These are phyloP conservation scores for Morus bassanus DNA, from an alignment of 2,797 vertebrate genomes.

Conservation along the genomic window DNA sequence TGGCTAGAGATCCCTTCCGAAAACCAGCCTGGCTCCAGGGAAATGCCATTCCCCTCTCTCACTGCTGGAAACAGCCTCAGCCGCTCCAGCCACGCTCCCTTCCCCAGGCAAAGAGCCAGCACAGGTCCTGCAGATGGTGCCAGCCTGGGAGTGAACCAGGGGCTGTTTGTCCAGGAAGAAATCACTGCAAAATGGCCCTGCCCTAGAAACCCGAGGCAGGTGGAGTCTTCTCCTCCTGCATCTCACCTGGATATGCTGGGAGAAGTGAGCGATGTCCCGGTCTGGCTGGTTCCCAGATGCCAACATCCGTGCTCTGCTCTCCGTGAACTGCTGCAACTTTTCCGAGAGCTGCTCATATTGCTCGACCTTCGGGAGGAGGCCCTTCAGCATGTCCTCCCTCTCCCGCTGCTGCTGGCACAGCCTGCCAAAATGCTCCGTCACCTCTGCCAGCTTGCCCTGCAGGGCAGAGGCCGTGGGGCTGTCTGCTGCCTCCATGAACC, in stretches of 20 bases:
- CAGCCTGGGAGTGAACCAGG: neutral
- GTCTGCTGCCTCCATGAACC: slow-evolving; percentile 85
- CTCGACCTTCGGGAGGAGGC: slow-evolving; percentile 86
- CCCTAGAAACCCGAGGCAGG: fast-evolving
- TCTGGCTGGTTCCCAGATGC: slow-evolving; percentile 88
- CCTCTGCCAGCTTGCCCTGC: slow-evolving; percentile 81
- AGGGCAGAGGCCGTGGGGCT: slow-evolving; percentile 81
- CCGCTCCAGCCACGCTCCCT: fast-evolving
- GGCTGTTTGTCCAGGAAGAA: neutral
- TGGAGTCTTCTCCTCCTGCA: neutral
- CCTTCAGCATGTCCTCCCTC: slow-evolving; percentile 83
- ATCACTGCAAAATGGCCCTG: neutral
- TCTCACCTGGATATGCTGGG: slow-evolving; percentile 89
- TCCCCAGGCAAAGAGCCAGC: neutral
- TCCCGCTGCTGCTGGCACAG: slow-evolving; percentile 84
- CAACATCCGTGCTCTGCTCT: slow-evolving; percentile 80
- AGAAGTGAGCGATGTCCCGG: slow-evolving; percentile 86
- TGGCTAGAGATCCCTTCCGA: neutral
- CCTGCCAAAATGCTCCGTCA: slow-evolving; percentile 77
- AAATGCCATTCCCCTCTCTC: neutral
- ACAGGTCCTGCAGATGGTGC: neutral
- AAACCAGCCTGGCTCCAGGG: neutral
- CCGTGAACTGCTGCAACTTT: slow-evolving; percentile 84
- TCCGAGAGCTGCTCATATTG: slow-evolving; percentile 86
- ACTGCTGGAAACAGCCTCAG: neutral